Base-by-base conservation (phyloP, 1,140 invertebrate species). In the Dysdera silvatica region DNA sequence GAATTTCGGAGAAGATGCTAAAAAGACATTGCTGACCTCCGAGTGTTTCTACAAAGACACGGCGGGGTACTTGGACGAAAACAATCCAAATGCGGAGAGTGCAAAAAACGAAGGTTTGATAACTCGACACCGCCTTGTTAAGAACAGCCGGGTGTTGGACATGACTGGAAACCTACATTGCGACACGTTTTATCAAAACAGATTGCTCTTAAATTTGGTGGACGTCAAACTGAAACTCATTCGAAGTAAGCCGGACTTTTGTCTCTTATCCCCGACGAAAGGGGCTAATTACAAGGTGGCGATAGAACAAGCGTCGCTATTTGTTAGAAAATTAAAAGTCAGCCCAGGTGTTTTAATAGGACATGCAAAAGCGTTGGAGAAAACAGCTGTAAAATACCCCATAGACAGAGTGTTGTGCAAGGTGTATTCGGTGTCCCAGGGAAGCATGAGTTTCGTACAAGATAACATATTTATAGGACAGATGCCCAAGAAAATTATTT, bases 221-320 rank as follows among this genome's bases (percentile, higher is more conserved):
- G 45, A 59, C 37, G 5, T 48, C 23, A 59, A 59, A 59, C 26
- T 49, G 5, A 59, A 59, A 35, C 23, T 49, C 3, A 59, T 59
- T 28, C 16, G 47, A 24, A 59, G 57, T 37, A 59, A 59, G 28
- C 31, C 18, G n/a, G 43, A 52, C 12, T 41, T 61, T 61, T 52
- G 48, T 52, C 48, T 53, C n/a, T n/a, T n/a, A n/a, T n/a, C n/a
- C n/a, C n/a, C n/a, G 18, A 3, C 41, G 24, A 23, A 14, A 20
- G 4, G 23, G 8, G 16, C 18, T 4, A 12, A 16, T 8, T 43
- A 32, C 23, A 61, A 51, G 37, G 48, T 43, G 26, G 18, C 33
- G 12, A n/a, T 61, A 18, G 37, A 61, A 20, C 8, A 51, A 2
- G 29, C 41, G 3, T 32, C 3, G 16, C 23, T 61, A 16, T 53